Percentiles rank a stretch among this genome's conserved stretches.
phyloP scores from a whole-genome alignment of 2,113 vertebrate genomes.

The Chloropsis cyanopogon region DNA sequence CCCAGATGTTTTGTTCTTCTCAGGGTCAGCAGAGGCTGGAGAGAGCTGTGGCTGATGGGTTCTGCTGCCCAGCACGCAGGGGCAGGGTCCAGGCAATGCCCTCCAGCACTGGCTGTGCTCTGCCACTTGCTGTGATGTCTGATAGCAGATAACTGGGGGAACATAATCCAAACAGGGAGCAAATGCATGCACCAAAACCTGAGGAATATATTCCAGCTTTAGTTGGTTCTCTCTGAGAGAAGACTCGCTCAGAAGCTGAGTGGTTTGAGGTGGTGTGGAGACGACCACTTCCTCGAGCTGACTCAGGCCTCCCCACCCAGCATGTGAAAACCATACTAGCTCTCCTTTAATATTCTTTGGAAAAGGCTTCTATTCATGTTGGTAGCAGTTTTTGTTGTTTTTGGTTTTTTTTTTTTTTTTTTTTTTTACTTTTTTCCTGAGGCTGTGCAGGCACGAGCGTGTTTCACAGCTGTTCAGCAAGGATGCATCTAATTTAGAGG shows the following conservation, averaged over 20 bases:
- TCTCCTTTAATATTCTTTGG: neutral
- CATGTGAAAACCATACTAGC: neutral
- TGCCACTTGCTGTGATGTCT: neutral
- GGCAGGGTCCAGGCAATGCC: neutral
- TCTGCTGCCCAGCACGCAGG: neutral
- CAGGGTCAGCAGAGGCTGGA: neutral
- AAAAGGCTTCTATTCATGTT: neutral
- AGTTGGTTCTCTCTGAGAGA: neutral
- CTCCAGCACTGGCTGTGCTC: neutral
- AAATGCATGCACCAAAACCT: neutral
- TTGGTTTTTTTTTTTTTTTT: neutral
- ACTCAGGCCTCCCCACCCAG: constrained; percentile 10
- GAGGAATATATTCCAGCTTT: neutral
- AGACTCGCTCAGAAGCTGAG: neutral
- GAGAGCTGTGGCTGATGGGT: neutral
- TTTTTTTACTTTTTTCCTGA: neutral
- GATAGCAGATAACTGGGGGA: neutral
- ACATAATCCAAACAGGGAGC: neutral
- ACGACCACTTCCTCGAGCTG: neutral
- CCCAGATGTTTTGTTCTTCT: neutral
- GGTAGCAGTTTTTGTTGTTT: neutral
- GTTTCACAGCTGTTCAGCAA: constrained; percentile 25
- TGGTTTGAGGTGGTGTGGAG: neutral
- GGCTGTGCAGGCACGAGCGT: neutral
- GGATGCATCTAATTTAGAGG: neutral